Percentiles rank a stretch among this genome's conserved stretches.
Conservation (phyloP, 2,888 invertebrate species). For the Eilema sororculum region DNA sequence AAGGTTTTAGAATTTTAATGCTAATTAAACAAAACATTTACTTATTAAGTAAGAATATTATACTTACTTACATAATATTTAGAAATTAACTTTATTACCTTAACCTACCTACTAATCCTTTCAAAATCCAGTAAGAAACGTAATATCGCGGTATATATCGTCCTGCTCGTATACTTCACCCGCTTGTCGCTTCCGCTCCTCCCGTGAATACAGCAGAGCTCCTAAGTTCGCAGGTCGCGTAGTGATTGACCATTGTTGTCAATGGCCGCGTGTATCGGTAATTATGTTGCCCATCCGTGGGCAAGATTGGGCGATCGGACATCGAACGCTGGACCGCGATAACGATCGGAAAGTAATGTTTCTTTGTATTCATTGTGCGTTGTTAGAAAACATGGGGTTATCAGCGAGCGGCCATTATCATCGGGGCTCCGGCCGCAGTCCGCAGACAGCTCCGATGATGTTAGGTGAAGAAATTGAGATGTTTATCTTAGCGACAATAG, state of each 20-base stretch:
- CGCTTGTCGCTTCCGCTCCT: constrained; percentile 7
- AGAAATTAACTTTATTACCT: too few relatives aligned
- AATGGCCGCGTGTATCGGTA: constrained; percentile 44
- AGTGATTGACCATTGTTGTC: constrained; percentile 62
- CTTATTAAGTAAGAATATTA: too few relatives aligned
- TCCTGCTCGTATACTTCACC: not conserved
- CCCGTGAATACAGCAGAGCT: not conserved
- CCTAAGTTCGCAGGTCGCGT: constrained; percentile 52
- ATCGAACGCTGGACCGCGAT: constrained; percentile 43
- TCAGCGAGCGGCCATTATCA: constrained; percentile 15
- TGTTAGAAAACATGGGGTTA: constrained; percentile 42
- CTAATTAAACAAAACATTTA: too few relatives aligned
- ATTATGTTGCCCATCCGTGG: constrained; percentile 35
- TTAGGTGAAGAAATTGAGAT: constrained; percentile 38
- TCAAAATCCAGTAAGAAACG: too few relatives aligned
- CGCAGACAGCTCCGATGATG: constrained; percentile 21
- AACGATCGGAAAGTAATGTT: constrained; percentile 58
- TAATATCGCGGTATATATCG: too few relatives aligned
- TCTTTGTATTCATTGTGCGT: constrained; percentile 58
- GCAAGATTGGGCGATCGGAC: constrained; percentile 24
- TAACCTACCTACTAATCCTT: too few relatives aligned
- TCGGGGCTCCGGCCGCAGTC: constrained; percentile 15
- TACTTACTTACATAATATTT: too few relatives aligned
- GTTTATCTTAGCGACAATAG: constrained; percentile 46
- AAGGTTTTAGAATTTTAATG: too few relatives aligned